Evolutionary conservation across 2,888 invertebrate species (phyloP).

Genomic region (Hyppa rectilinea): DNA sequence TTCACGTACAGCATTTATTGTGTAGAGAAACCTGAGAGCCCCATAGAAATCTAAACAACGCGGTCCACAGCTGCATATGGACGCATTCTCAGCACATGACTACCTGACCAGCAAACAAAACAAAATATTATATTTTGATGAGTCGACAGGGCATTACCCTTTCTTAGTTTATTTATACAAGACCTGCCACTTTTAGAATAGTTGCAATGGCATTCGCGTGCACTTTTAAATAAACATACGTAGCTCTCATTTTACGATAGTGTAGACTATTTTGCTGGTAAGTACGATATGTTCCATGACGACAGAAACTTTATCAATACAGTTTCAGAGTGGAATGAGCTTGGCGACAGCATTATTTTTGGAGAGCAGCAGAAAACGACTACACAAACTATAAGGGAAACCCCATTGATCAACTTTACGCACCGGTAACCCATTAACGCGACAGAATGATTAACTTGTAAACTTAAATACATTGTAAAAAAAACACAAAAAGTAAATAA

Average conservation of each 20-base stretch:
- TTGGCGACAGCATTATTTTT: neutral
- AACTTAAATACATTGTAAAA: constrained; percentile 51
- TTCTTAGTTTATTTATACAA: constrained; percentile 58
- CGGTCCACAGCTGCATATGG: constrained; percentile 69
- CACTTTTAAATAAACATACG: constrained; percentile 45
- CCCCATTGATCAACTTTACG: constrained; percentile 29
- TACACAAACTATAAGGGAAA: neutral
- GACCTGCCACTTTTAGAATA: constrained; percentile 52
- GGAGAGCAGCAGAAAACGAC: constrained; percentile 8
- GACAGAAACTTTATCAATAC: neutral
- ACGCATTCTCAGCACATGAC: constrained; percentile 66
- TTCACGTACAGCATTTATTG: constrained; percentile 52
- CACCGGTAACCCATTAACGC: constrained; percentile 19
- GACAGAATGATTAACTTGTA: constrained; percentile 43
- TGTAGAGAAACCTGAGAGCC: constrained; percentile 70
- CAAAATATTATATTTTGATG: constrained; percentile 72
- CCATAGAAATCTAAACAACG: constrained; percentile 73
- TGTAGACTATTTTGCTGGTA: neutral
- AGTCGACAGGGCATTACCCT: constrained; percentile 82
- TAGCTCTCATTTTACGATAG: constrained; percentile 17
- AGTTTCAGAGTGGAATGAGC: neutral
- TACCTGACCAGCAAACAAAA: constrained; percentile 67
- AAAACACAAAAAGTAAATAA: constrained; percentile 66
- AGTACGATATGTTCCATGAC: neutral
- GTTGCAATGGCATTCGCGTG: constrained; percentile 44